A percentile compares a stretch with the other conserved stretches of the same genome.
phyloP scores from a whole-genome alignment of 2,113 vertebrate genomes.

The Lampris megalopsis region DNA sequence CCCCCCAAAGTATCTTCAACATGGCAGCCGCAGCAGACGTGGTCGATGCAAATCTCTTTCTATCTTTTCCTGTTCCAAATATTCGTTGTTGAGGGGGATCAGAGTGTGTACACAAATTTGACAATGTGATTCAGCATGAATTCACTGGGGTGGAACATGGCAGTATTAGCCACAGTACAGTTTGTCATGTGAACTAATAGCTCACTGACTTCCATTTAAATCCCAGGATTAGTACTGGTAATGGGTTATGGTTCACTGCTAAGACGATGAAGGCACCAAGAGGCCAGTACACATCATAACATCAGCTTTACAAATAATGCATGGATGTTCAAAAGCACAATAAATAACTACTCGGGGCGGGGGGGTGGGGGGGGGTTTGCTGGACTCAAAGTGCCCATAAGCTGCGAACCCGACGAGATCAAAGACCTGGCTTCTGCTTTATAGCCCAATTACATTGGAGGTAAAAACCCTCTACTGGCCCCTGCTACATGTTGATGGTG shows the following conservation, averaged over 20 bases:
- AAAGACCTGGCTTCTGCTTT: slow-evolving; percentile 52
- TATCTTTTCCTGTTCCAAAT: slow-evolving; percentile 35
- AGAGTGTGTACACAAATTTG: slow-evolving; percentile 3
- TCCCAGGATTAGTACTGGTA: slow-evolving; percentile 41
- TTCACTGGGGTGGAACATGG: neutral
- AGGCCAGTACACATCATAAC: slow-evolving; percentile 31
- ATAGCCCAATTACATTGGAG: slow-evolving; percentile 46
- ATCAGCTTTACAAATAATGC: slow-evolving; percentile 53
- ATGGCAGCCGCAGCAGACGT: neutral
- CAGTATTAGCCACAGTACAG: slow-evolving; percentile 5
- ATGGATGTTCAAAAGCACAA: slow-evolving; percentile 43
- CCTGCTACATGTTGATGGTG: neutral
- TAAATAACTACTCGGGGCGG: slow-evolving; percentile 33
- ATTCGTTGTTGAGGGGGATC: slow-evolving; percentile 29
- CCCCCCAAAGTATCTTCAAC: slow-evolving; percentile 3
- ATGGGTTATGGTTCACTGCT: slow-evolving; percentile 28
- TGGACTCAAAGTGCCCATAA: slow-evolving; percentile 22
- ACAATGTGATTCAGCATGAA: slow-evolving; percentile 1
- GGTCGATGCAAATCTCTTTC: neutral
- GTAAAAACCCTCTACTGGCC: slow-evolving; percentile 22
- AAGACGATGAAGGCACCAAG: slow-evolving; percentile 16
- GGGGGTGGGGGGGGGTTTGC: slow-evolving; percentile 32
- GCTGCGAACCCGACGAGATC: slow-evolving; percentile 43
- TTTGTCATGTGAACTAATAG: slow-evolving; percentile 18
- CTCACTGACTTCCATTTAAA: slow-evolving; percentile 31